Percentiles rank a stretch among this genome's conserved stretches.
phyloP scores from a whole-genome alignment of 2,113 vertebrate species.

The Clarias batrachus region DNA sequence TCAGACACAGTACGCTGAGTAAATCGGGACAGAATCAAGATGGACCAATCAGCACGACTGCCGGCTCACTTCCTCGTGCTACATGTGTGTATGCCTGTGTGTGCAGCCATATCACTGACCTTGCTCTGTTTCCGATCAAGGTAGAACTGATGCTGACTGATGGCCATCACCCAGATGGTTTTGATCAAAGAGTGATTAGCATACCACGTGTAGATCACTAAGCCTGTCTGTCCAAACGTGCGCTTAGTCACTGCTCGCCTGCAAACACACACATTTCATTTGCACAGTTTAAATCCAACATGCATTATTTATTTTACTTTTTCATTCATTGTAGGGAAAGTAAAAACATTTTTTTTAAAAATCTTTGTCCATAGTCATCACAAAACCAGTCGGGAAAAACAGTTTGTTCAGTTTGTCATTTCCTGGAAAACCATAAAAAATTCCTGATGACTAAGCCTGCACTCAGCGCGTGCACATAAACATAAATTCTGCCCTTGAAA shows the following conservation, averaged over 20 bases:
- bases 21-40: not conserved
- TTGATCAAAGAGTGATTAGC: conserved; percentile 95
- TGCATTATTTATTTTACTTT: not conserved
- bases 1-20: not conserved
- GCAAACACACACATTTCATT: not conserved
- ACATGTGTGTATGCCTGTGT: not conserved
- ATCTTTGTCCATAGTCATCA: not conserved
- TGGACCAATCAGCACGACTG: not conserved
- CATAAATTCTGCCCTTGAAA: not conserved
- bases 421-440: conserved; percentile 3
- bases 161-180: conserved; percentile 99
- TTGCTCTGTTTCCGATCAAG: conserved; percentile 98
- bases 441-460: not conserved
- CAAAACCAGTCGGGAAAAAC: conserved; percentile 15
- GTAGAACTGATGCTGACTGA: conserved; percentile 99
- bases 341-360: not conserved
- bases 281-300: not conserved
- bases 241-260: conserved; percentile 93
- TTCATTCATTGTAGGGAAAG: not conserved
- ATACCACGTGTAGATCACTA: conserved; percentile 98
- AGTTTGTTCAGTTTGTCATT: not conserved
- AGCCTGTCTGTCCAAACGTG: conserved; percentile 91
- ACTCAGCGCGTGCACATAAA: not conserved
- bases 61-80: not conserved
- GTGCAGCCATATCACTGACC: conserved; percentile 72